Conservation (phyloP, 2,797 vertebrate genomes). For the Chelon auratus region DNA sequence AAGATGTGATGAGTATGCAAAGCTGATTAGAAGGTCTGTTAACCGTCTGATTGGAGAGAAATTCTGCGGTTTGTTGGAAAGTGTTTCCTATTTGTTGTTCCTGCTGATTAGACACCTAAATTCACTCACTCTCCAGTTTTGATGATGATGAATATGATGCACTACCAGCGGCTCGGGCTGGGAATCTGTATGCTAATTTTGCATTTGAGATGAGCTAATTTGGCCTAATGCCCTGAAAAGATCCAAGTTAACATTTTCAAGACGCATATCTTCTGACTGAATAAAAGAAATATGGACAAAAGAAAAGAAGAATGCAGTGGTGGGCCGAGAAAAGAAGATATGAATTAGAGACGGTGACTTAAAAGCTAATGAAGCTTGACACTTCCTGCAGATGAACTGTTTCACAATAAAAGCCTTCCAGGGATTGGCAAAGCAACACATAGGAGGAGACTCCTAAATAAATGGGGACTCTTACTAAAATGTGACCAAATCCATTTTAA, state of each 20-base stretch:
- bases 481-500: not conserved
- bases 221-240: conserved; percentile 50
- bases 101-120: conserved; percentile 61
- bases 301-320: not conserved
- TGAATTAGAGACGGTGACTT: not conserved
- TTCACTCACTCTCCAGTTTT: conserved; percentile 27
- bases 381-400: conserved; percentile 18
- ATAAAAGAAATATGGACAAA: not conserved
- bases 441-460: too few species aligned
- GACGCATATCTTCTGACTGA: conserved; percentile 11
- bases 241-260: conserved; percentile 38
- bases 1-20: conserved; percentile 43
- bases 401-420: conserved; percentile 21
- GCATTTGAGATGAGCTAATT: conserved; percentile 52
- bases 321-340: conserved; percentile 3
- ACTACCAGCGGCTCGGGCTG: conserved; percentile 27
- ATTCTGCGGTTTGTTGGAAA: conserved; percentile 38
- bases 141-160: conserved; percentile 63
- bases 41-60: conserved; percentile 52
- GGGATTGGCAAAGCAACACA: not conserved
- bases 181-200: conserved; percentile 49
- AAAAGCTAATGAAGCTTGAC: conserved; percentile 16
- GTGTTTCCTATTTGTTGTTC: conserved; percentile 52
- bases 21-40: conserved; percentile 42
- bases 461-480: too few species aligned